Conservation (phyloP, 2,888 invertebrate genomes). For the Eupithecia vulgata region DNA sequence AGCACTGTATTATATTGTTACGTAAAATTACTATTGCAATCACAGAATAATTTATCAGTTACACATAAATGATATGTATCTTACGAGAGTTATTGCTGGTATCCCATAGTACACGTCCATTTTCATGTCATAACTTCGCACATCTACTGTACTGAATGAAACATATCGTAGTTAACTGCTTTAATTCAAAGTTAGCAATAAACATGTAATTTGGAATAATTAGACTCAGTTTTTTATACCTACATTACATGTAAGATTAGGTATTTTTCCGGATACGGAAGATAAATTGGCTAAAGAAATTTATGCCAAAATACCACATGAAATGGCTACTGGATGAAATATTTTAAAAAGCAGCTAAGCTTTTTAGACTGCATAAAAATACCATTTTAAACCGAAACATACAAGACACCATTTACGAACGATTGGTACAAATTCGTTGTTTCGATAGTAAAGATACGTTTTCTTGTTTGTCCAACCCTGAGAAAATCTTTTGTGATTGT, state of each 20-base stretch:
- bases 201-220: constrained; percentile 22
- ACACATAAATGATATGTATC: constrained; percentile 29
- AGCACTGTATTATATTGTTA: constrained; percentile 42
- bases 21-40: constrained; percentile 34
- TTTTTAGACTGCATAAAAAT: background rate
- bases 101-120: constrained; percentile 43
- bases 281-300: background rate
- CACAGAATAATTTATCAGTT: constrained; percentile 35
- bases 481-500: background rate
- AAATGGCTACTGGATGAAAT: background rate
- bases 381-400: background rate
- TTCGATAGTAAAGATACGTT: background rate
- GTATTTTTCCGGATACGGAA: background rate
- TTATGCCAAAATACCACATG: background rate
- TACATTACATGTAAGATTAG: constrained; percentile 4
- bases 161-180: constrained; percentile 41
- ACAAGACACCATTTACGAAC: background rate
- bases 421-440: background rate
- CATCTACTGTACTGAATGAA: constrained; percentile 39
- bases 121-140: constrained; percentile 44
- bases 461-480: background rate
- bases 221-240: constrained; percentile 11
- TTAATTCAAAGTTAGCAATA: constrained; percentile 32
- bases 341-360: background rate
- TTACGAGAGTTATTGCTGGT: constrained; percentile 38